Evolutionary conservation across 2,113 vertebrate genomes (phyloP).

Genomic region (Pachyramphus minor): DNA sequence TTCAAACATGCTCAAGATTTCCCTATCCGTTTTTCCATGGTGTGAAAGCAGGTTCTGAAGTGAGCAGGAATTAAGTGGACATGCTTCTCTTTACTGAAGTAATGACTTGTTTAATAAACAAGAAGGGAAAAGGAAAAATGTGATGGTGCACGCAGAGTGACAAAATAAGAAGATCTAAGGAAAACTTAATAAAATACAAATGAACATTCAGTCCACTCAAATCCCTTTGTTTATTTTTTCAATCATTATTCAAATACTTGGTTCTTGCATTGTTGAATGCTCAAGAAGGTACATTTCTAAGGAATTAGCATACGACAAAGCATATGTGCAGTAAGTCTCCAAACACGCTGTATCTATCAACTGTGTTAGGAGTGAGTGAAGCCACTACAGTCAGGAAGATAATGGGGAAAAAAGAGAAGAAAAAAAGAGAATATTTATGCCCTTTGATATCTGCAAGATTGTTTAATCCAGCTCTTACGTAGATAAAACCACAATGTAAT

Average conservation of each 20-base stretch:
- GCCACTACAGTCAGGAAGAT: not conserved
- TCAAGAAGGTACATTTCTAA: not conserved
- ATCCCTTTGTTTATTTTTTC: not conserved
- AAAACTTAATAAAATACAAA: slow-evolving; percentile 8
- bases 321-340: not conserved
- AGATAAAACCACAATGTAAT: slow-evolving; percentile 46
- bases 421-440: not conserved
- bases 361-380: not conserved
- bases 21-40: not conserved
- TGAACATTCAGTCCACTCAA: not conserved
- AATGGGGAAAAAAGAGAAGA: not conserved
- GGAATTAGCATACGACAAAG: not conserved
- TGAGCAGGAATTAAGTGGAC: not conserved
- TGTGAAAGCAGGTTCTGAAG: slow-evolving; percentile 43
- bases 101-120: slow-evolving; percentile 36
- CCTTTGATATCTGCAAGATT: slow-evolving; percentile 31
- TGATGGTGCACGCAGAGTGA: not conserved
- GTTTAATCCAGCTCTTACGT: slow-evolving; percentile 33
- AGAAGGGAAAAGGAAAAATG: slow-evolving; percentile 10
- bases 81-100: not conserved
- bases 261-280: not conserved
- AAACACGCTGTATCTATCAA: slow-evolving; percentile 3
- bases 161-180: not conserved
- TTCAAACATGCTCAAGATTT: slow-evolving; percentile 52
- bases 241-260: not conserved